These are phyloP conservation scores for Drosophila miranda DNA, from an alignment of 1,140 invertebrate genomes.

Conservation along the genomic window DNA sequence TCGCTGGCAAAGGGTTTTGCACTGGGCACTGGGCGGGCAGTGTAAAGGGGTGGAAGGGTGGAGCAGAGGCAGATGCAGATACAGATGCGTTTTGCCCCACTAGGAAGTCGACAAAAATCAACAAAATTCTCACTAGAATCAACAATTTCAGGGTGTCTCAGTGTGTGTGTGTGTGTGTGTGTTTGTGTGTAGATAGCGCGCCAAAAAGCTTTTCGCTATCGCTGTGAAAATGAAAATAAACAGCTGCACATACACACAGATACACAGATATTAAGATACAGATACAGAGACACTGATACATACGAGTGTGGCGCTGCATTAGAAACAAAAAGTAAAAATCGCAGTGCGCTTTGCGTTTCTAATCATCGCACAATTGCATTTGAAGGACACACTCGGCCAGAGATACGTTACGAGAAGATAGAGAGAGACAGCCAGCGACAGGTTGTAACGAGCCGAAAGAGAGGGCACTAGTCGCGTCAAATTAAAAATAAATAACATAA, in stretches of 20 bases:
- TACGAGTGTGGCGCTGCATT: slow-evolving; percentile 19
- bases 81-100: slow-evolving; percentile 28
- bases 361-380: slow-evolving; percentile 82
- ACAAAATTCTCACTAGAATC: slow-evolving; percentile 48
- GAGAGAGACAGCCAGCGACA: slow-evolving; percentile 1
- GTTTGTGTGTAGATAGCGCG: slow-evolving; percentile 51
- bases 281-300: neutral
- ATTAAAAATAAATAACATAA: slow-evolving; percentile 68
- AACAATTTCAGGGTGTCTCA: slow-evolving; percentile 22
- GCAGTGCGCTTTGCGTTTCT: slow-evolving; percentile 64
- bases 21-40: slow-evolving; percentile 6
- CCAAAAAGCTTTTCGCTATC: slow-evolving; percentile 72
- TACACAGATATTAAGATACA: neutral
- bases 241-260: slow-evolving; percentile 55
- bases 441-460: neutral
- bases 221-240: slow-evolving; percentile 76
- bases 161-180: slow-evolving; percentile 15
- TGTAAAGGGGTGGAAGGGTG: no score
- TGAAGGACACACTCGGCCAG: slow-evolving; percentile 69
- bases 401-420: no score
- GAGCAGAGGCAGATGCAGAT: neutral
- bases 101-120: slow-evolving; percentile 57
- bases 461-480: slow-evolving; percentile 43
- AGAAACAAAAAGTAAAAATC: slow-evolving; percentile 79
- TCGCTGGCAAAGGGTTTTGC: slow-evolving; percentile 32